A percentile compares a stretch with the other conserved stretches of the same genome.
Conservation (phyloP, 2,888 invertebrate genomes). For the Liopterus haemorrhoidalis region DNA sequence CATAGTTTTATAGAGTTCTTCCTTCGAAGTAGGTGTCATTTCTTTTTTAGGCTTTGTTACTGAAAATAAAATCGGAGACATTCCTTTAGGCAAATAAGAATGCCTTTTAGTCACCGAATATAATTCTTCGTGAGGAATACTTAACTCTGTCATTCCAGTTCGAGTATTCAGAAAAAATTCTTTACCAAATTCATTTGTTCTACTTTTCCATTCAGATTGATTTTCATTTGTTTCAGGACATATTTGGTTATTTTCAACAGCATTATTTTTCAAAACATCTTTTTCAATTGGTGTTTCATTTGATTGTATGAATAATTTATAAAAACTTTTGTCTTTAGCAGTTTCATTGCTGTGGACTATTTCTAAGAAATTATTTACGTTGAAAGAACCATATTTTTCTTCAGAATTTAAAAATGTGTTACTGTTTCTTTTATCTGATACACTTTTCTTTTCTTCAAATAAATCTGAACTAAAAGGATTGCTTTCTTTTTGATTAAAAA, state of each 20-base stretch:
- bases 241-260: slow-evolving; percentile 5
- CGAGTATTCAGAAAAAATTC: slow-evolving; percentile 10
- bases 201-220: slow-evolving; percentile 16
- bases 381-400: too few species aligned
- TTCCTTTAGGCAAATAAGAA: slow-evolving; percentile 55
- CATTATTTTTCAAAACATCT: too few species aligned
- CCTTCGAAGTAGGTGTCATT: slow-evolving; percentile 40
- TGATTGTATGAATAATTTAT: too few species aligned
- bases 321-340: too few species aligned
- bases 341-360: too few species aligned
- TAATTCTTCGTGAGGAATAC: slow-evolving; percentile 31
- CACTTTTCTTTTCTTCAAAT: too few species aligned
- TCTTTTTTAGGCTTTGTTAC: slow-evolving; percentile 33
- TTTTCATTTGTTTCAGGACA: slow-evolving; percentile 1
- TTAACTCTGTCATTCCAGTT: slow-evolving; percentile 36
- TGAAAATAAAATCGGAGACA: slow-evolving; percentile 49
- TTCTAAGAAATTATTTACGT: too few species aligned
- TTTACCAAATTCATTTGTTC: not conserved
- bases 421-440: too few species aligned
- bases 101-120: slow-evolving; percentile 47
- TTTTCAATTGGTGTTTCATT: too few species aligned
- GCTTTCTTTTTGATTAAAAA: too few species aligned
- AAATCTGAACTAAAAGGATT: too few species aligned
- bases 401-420: too few species aligned
- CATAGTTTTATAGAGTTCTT: slow-evolving; percentile 38